phyloP scores from a whole-genome alignment of 2,113 vertebrate species.

The Cygnus atratus region DNA sequence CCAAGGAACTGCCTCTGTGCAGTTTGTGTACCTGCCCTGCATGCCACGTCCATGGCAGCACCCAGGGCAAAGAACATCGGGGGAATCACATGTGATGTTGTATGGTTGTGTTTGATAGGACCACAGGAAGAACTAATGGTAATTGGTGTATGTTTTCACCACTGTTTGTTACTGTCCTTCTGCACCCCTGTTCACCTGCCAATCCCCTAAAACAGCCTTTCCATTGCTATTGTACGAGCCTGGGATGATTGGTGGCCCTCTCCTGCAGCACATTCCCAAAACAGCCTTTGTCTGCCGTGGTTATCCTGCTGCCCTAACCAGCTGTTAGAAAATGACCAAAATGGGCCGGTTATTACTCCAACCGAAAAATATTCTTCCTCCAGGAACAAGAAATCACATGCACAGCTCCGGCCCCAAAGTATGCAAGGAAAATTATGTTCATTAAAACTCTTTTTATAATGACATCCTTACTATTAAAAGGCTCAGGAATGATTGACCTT shows the following conservation, averaged over 20 bases:
- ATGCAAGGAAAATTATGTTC: neutral
- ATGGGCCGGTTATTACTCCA: slow-evolving; percentile 1
- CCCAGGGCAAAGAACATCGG: neutral
- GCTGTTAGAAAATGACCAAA: slow-evolving; percentile 23
- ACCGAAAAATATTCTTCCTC: slow-evolving; percentile 28
- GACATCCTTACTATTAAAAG: slow-evolving; percentile 61
- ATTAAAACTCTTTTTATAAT: slow-evolving; percentile 52
- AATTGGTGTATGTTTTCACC: fast-evolving
- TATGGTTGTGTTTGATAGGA: neutral
- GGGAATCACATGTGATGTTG: neutral
- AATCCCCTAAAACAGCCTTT: neutral
- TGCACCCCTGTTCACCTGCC: neutral
- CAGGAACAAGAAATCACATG: neutral
- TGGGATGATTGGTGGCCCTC: neutral
- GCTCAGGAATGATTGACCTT: slow-evolving; percentile 70
- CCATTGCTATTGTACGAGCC: neutral
- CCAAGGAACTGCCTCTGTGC: neutral
- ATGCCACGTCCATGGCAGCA: neutral
- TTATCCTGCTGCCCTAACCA: neutral
- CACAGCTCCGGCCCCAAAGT: neutral
- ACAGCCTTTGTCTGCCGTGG: neutral
- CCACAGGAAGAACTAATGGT: neutral
- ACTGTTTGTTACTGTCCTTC: neutral
- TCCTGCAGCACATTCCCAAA: neutral
- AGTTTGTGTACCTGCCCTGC: neutral